Conservation (phyloP, 2,797 vertebrate genomes). For the Psittacula derbiana region DNA sequence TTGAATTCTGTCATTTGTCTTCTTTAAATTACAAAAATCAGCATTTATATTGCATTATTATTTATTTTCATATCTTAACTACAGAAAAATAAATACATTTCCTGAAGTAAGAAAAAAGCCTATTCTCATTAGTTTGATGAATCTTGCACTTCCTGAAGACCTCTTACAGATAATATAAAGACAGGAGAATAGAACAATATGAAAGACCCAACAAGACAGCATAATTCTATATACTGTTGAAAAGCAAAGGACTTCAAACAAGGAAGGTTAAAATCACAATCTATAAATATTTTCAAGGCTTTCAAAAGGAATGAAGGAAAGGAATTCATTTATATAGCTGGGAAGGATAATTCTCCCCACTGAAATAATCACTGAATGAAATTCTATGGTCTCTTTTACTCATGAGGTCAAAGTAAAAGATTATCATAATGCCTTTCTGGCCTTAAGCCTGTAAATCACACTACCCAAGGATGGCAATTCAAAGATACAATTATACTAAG, state of each 20-base stretch:
- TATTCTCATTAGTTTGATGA: not conserved
- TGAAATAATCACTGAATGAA: not conserved
- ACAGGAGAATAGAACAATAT: not conserved
- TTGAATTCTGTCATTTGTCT: not conserved
- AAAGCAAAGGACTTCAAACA: not conserved
- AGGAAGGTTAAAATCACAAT: not conserved
- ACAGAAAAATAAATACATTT: not conserved
- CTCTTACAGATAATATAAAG: not conserved
- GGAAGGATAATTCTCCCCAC: not conserved
- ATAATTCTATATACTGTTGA: not conserved
- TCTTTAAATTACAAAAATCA: not conserved
- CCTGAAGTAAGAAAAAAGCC: not conserved
- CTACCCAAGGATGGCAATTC: not conserved
- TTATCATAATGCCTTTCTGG: not conserved
- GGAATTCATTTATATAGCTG: not conserved
- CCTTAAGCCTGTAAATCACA: not conserved
- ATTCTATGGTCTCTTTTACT: not conserved
- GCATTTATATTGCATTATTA: not conserved
- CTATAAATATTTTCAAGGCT: not conserved
- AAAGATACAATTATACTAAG: not conserved
- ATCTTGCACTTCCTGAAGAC: not conserved
- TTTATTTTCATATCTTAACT: not conserved
- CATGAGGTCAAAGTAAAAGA: not conserved
- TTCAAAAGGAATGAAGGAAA: not conserved
- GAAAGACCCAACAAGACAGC: not conserved